Evolutionary conservation across 2,888 invertebrate genomes (phyloP).

Genomic region (Zygogramma bicolorata): DNA sequence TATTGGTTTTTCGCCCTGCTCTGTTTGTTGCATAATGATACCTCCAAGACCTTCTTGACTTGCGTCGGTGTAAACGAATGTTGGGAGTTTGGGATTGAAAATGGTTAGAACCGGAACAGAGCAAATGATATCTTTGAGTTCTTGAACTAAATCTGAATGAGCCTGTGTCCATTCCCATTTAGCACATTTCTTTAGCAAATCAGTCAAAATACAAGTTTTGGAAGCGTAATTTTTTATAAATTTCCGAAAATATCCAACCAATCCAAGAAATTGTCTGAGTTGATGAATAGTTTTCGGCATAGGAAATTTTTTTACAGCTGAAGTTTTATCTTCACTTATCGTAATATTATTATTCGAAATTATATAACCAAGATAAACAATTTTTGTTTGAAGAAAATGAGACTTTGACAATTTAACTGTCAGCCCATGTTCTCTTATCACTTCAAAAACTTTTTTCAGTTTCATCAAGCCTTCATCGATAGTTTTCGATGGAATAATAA

Average conservation of each 20-base stretch:
- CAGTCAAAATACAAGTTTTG: conserved; percentile 16
- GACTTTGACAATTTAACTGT: conserved; percentile 8
- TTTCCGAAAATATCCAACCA: conserved; percentile 27
- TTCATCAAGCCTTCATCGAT: conserved; percentile 1
- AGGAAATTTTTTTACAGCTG: conserved; percentile 22
- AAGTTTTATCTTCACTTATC: conserved; percentile 16
- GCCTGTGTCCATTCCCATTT: conserved; percentile 22
- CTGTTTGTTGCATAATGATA: conserved; percentile 31
- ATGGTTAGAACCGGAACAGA: conserved; percentile 16
- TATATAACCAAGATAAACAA: conserved; percentile 6
- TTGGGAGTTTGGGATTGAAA: conserved; percentile 9
- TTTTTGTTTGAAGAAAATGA: conserved; percentile 7
- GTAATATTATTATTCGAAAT: not conserved
- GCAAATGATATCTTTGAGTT: conserved; percentile 17
- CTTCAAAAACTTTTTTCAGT: conserved; percentile 4
- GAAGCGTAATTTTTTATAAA: conserved; percentile 22
- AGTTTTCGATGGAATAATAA: not conserved
- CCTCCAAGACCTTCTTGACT: conserved; percentile 38
- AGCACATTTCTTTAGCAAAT: conserved; percentile 20
- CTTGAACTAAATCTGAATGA: conserved; percentile 17
- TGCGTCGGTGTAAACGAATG: conserved; percentile 39
- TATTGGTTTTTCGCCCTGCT: conserved; percentile 28
- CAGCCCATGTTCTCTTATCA: conserved; percentile 10
- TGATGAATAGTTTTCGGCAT: conserved; percentile 25
- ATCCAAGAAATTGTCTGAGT: conserved; percentile 24